phyloP scores from a whole-genome alignment of 2,113 vertebrate genomes.

The Varanus komodoensis region DNA sequence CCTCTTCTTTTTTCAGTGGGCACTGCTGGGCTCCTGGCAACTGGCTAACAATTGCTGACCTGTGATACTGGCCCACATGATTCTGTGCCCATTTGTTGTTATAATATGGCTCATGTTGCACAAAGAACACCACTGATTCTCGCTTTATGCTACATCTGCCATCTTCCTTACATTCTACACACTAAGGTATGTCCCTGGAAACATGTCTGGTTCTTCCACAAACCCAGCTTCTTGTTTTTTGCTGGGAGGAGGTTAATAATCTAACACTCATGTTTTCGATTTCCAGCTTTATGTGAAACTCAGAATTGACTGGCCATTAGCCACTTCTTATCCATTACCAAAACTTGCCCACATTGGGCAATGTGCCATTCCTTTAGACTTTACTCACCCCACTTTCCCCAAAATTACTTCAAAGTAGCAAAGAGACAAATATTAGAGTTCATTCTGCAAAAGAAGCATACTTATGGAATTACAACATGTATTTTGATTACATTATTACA shows the following conservation, averaged over 20 bases:
- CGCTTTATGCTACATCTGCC: neutral
- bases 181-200: neutral
- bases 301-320: neutral
- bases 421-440: neutral
- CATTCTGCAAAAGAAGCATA: neutral
- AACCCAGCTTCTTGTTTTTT: neutral
- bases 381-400: neutral
- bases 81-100: neutral
- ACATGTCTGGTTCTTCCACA: neutral
- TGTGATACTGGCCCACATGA: too few relatives aligned
- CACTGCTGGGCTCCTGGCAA: neutral
- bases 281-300: neutral
- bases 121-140: neutral
- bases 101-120: neutral
- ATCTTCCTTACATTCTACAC: neutral
- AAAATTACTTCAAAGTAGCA: neutral
- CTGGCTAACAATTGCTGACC: too few relatives aligned
- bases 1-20: neutral
- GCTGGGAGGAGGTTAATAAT: neutral
- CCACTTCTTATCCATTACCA: neutral
- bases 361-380: neutral
- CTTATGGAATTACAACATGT: neutral
- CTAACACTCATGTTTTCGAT: neutral
- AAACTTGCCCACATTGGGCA: neutral
- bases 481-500: neutral